Evolutionary conservation across 2,113 vertebrate genomes (phyloP), one percentile per base, ranked within the genome.

Genomic region (Heterochromis multidens): DNA sequence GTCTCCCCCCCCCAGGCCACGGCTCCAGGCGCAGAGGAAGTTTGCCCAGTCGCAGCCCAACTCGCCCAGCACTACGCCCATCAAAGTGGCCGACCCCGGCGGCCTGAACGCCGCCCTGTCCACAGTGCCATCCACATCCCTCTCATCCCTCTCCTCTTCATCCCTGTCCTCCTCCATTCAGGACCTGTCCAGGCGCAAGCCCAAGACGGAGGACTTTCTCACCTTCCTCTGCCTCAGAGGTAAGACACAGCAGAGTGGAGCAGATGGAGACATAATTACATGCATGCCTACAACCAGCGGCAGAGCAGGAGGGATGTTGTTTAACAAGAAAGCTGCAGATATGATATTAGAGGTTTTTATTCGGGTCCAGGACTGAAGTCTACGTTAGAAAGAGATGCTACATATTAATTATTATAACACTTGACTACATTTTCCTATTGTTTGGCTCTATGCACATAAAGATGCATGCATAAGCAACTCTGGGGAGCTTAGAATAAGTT

Each of bases 171-270:
- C 97, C 82, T 98, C 97, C 81, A 98, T 99, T 90, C 98, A 98
- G 90, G 98, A 99, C 96, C 97, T 99, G 96, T 98, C 98, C 90
- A 97, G 97, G 93, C 97, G 98, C 95, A 99, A 99, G 94, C 99
- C 99, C 95, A 99, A 99, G 96, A 99, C 99, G 17, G 99, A 99
- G 96, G 99, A 99, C 96, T 99, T 99, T 94, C 98, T 99, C 92
- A 99, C 98, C 77, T 99, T 99, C 96, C 97, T 99, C 95, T 99
- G 98, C 96, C 98, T 99, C 94, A 96, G 98, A 98, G 99, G 99
- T 99, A 96, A 91, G 88, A 67, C 58, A 1, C 79, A 6, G 60
- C 58, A 4, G n/a, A 67, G 25, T 2, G 37, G 60, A 84, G 54
- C 79, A 87, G 77, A 83, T 74, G 83, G 80, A 80, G 81, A 61